Percentiles rank a stretch among this genome's conserved stretches.
phyloP scores from a whole-genome alignment of 1,140 invertebrate species.

The Pseudomyrmex gracilis region DNA sequence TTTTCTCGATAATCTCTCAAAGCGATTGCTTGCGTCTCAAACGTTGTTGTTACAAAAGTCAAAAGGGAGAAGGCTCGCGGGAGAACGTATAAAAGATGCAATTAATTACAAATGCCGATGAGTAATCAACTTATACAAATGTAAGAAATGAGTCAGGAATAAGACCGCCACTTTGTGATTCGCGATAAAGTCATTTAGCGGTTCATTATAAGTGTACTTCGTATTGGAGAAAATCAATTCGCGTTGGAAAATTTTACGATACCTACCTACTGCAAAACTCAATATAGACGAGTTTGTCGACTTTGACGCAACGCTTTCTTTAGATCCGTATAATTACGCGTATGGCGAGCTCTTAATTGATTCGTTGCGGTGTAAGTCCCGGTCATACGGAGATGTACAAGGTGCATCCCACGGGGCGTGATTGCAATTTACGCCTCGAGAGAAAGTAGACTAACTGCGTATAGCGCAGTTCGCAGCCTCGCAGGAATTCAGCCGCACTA shows the following conservation, averaged over 20 bases:
- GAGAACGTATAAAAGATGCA: slow-evolving; percentile 21
- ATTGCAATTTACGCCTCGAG: slow-evolving; percentile 46
- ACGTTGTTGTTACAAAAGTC: not conserved
- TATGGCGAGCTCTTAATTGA: slow-evolving; percentile 46
- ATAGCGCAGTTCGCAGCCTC: not conserved
- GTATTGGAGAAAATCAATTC: not conserved
- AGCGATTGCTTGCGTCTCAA: not conserved
- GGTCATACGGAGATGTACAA: slow-evolving; percentile 11
- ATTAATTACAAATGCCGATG: not conserved
- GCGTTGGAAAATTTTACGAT: slow-evolving; percentile 18
- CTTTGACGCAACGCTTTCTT: not conserved
- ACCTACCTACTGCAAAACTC: slow-evolving; percentile 14
- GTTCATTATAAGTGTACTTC: not conserved
- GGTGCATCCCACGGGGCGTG: slow-evolving; percentile 29
- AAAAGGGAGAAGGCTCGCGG: not conserved
- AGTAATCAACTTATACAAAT: slow-evolving; percentile 30
- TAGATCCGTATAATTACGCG: slow-evolving; percentile 34
- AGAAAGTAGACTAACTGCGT: slow-evolving; percentile 35
- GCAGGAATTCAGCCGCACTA: not conserved
- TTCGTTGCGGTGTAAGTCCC: slow-evolving; percentile 33
- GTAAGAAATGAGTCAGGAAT: not conserved
- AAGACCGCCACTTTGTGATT: not conserved
- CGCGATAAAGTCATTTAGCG: slow-evolving; percentile 23
- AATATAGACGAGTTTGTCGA: slow-evolving; percentile 8
- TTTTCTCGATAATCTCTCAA: slow-evolving; percentile 8